These are phyloP conservation scores for Chelonoidis abingdonii DNA, from an alignment of 2,113 vertebrate genomes.

Conservation along the genomic window DNA sequence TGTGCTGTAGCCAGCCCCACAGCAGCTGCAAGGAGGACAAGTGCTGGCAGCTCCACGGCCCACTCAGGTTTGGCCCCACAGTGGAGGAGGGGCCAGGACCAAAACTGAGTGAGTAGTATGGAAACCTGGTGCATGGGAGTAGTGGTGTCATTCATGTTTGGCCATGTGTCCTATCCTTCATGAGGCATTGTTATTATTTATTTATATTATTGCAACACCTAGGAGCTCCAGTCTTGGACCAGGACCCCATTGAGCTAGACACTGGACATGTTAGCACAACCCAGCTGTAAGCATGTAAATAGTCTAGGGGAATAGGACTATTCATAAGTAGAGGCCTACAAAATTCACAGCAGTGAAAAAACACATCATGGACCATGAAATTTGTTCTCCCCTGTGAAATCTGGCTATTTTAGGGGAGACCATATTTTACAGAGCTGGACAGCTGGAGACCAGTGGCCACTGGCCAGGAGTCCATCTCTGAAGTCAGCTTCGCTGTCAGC, in stretches of 20 bases:
- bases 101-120: not conserved
- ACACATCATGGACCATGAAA: too few species aligned
- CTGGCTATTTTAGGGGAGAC: too few species aligned
- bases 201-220: not conserved
- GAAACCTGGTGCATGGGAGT: not conserved
- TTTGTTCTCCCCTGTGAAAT: too few species aligned
- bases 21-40: not conserved
- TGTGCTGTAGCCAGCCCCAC: too few species aligned
- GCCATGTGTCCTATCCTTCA: too few species aligned
- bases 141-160: not conserved
- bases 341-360: too few species aligned
- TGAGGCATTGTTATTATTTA: too few species aligned
- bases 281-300: not conserved
- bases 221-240: not conserved
- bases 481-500: too few species aligned
- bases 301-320: not conserved
- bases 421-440: too few species aligned
- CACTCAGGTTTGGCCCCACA: not conserved
- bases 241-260: not conserved
- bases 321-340: not conserved
- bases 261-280: not conserved
- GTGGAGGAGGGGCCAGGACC: not conserved
- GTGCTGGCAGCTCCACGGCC: not conserved
- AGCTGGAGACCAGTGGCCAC: too few species aligned
- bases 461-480: too few species aligned